Percentiles rank a stretch among this genome's conserved stretches.
Evolutionary conservation across 2,797 vertebrate species (phyloP).

Genomic region (Botia almorhae): DNA sequence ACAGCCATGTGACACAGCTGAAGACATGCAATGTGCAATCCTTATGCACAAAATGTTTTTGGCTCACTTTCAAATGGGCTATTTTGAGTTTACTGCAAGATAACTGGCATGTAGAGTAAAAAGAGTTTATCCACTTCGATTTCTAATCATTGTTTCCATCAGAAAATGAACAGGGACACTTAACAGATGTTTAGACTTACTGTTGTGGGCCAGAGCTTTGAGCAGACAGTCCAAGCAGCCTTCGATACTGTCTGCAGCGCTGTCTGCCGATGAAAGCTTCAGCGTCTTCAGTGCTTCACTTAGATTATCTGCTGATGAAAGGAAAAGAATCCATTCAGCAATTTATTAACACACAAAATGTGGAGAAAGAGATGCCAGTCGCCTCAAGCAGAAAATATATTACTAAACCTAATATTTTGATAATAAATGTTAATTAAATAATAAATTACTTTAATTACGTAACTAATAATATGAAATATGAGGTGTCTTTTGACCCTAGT

Average conservation of each 20-base stretch:
- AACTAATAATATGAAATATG: not conserved
- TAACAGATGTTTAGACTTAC: conserved; percentile 77
- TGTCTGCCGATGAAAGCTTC: conserved; percentile 88
- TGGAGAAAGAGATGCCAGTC: not conserved
- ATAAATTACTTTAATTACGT: not conserved
- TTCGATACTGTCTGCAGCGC: conserved; percentile 86
- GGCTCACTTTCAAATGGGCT: not conserved
- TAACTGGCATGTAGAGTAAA: not conserved
- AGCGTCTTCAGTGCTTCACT: conserved; percentile 93
- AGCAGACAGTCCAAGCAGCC: conserved; percentile 94
- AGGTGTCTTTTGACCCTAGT: not conserved
- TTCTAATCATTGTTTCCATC: not conserved
- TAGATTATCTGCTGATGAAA: conserved; percentile 86
- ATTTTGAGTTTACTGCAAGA: not conserved
- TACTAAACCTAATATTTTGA: not conserved
- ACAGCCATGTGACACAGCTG: not conserved
- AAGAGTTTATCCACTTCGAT: not conserved
- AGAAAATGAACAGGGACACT: conserved; percentile 6
- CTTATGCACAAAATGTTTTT: not conserved
- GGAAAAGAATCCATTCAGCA: conserved; percentile 33
- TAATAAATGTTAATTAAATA: not conserved
- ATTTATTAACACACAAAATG: not conserved
- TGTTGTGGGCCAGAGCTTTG: conserved; percentile 91
- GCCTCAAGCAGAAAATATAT: too few species aligned
- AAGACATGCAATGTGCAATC: not conserved